Evolutionary conservation across 2,113 vertebrate genomes (phyloP).

Genomic region (Lagopus muta): DNA sequence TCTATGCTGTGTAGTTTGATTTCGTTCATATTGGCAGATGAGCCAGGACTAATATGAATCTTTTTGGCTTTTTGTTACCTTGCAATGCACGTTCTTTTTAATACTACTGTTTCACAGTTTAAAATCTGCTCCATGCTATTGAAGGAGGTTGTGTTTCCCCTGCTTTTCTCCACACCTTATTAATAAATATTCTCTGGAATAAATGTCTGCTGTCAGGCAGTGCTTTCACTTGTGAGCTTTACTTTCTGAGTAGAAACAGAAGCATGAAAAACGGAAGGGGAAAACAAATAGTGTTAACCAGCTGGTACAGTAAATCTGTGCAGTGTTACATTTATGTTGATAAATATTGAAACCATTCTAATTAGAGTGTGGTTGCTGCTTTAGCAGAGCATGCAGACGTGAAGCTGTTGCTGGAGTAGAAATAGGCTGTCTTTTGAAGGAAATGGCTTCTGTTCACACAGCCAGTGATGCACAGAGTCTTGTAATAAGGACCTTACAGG

Average conservation of each 20-base stretch:
- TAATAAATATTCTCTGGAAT: conserved; percentile 17
- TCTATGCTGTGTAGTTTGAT: neutral
- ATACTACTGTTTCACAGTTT: neutral
- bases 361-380: conserved; percentile 50
- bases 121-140: neutral
- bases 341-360: conserved; percentile 68
- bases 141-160: neutral
- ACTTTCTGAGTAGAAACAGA: conserved; percentile 41
- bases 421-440: too few species aligned
- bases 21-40: neutral
- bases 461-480: neutral
- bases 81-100: neutral
- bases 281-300: conserved; percentile 73
- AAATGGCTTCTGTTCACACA: neutral
- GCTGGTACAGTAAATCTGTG: conserved; percentile 75
- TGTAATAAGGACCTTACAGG: neutral
- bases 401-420: neutral
- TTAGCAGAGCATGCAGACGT: conserved; percentile 34
- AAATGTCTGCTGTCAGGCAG: conserved; percentile 55
- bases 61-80: neutral
- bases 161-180: neutral
- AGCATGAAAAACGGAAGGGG: conserved; percentile 71
- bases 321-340: conserved; percentile 67
- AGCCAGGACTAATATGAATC: neutral
- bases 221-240: conserved; percentile 62